Percentiles rank a stretch among this genome's conserved stretches.
Conservation (phyloP, 1,140 invertebrate species). For the Eumeta japonica region DNA sequence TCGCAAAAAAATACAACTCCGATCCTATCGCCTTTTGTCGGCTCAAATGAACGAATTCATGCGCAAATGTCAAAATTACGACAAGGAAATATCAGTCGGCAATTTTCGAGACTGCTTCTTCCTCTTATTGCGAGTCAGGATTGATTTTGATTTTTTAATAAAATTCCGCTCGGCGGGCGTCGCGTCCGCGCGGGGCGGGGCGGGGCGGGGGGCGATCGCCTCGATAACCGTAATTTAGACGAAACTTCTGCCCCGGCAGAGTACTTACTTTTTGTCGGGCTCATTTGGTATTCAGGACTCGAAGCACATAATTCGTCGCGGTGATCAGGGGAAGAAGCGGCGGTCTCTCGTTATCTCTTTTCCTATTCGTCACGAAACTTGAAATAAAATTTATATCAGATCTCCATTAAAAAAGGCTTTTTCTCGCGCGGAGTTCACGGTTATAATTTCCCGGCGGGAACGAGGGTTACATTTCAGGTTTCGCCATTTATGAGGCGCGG, state of each 20-base stretch:
- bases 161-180: slow-evolving; percentile 11
- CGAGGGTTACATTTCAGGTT: background rate
- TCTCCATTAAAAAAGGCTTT: slow-evolving; percentile 18
- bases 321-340: slow-evolving; percentile 27
- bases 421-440: background rate
- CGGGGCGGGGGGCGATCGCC: slow-evolving; percentile 21
- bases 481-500: too few species aligned
- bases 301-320: slow-evolving; percentile 33
- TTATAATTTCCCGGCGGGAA: background rate
- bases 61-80: too few species aligned
- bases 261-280: slow-evolving; percentile 18
- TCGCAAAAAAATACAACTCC: too few species aligned
- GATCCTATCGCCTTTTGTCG: too few species aligned
- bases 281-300: slow-evolving; percentile 34
- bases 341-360: slow-evolving; percentile 19
- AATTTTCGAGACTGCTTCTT: slow-evolving; percentile 8
- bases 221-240: slow-evolving; percentile 33
- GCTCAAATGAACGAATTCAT: too few species aligned
- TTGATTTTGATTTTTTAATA: slow-evolving; percentile 14
- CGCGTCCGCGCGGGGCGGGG: slow-evolving; percentile 15
- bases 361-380: slow-evolving; percentile 26
- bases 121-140: slow-evolving; percentile 18
- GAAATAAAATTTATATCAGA: slow-evolving; percentile 21
- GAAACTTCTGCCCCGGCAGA: slow-evolving; percentile 25
- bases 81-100: background rate